These are phyloP conservation scores for Pangasius larnaudii DNA, from an alignment of 2,797 vertebrate genomes.

Conservation along the genomic window DNA sequence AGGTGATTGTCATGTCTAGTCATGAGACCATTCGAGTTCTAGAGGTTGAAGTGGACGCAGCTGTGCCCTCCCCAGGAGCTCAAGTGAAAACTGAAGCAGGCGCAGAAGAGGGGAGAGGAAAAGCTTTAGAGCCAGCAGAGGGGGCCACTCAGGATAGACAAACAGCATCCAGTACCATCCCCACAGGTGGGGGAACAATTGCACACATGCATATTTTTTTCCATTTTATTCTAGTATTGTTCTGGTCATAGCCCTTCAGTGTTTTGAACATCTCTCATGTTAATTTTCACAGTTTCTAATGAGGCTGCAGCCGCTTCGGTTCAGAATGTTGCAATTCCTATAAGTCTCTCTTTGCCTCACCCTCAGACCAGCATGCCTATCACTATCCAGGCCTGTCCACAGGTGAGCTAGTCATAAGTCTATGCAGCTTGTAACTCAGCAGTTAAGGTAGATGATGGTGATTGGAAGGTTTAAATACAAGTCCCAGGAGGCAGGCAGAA, in stretches of 20 bases:
- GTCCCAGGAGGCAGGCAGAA: background rate
- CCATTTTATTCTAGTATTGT: background rate
- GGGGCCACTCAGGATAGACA: conserved; percentile 58
- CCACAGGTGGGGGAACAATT: conserved; percentile 64
- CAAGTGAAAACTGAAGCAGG: conserved; percentile 67
- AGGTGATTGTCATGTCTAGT: conserved; percentile 97
- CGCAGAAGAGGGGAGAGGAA: conserved; percentile 61
- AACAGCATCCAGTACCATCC: conserved; percentile 49
- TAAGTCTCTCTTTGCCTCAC: conserved; percentile 76
- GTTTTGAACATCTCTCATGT: conserved; percentile 10
- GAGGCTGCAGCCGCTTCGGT: conserved; percentile 68
- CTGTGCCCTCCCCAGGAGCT: conserved; percentile 64
- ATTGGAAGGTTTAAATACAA: background rate
- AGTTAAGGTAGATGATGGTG: background rate
- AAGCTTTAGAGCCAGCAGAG: conserved; percentile 60
- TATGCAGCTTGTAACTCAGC: background rate
- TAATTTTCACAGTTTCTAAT: conserved; percentile 72
- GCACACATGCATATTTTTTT: background rate
- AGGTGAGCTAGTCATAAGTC: conserved; percentile 75
- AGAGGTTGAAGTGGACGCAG: conserved; percentile 88
- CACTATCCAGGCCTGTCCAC: conserved; percentile 85
- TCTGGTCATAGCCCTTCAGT: conserved; percentile 11
- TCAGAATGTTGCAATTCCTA: conserved; percentile 68
- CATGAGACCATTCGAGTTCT: conserved; percentile 95
- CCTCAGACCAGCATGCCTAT: conserved; percentile 80